Evolutionary conservation across 1,140 invertebrate species (phyloP).

Genomic region (Homarus americanus): DNA sequence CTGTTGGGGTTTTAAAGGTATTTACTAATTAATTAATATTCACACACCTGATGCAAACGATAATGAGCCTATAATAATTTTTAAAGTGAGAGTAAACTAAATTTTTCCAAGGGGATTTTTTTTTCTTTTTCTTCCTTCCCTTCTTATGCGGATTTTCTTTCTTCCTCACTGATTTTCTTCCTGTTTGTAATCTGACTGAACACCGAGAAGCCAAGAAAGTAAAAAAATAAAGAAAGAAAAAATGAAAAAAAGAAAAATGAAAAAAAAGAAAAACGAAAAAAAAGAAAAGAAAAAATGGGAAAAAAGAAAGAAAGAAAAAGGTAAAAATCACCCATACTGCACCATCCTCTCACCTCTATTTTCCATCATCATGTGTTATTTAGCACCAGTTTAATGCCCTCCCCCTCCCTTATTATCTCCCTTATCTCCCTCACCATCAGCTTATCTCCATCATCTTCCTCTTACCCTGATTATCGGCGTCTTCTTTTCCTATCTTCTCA

Average conservation of each 20-base stretch:
- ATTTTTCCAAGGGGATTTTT: too few species aligned
- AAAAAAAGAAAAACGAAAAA: too few species aligned
- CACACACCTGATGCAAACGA: too few species aligned
- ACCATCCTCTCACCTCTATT: background rate
- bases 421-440: background rate
- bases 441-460: background rate
- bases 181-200: background rate
- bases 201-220: background rate
- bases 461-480: conserved; percentile 13
- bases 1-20: too few species aligned
- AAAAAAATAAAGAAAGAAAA: background rate
- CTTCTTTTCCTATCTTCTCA: background rate
- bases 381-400: background rate
- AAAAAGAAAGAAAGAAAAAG: too few species aligned
- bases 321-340: background rate
- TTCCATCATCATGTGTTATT: background rate
- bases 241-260: too few species aligned
- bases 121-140: background rate
- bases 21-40: too few species aligned
- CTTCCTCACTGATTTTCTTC: too few species aligned
- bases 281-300: too few species aligned
- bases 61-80: too few species aligned
- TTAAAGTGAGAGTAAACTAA: too few species aligned
- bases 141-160: background rate
- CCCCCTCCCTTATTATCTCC: background rate